Percentiles rank a stretch among this genome's conserved stretches.
Evolutionary conservation across 1,140 invertebrate species (phyloP).

Genomic region (Pogonomyrmex barbatus): DNA sequence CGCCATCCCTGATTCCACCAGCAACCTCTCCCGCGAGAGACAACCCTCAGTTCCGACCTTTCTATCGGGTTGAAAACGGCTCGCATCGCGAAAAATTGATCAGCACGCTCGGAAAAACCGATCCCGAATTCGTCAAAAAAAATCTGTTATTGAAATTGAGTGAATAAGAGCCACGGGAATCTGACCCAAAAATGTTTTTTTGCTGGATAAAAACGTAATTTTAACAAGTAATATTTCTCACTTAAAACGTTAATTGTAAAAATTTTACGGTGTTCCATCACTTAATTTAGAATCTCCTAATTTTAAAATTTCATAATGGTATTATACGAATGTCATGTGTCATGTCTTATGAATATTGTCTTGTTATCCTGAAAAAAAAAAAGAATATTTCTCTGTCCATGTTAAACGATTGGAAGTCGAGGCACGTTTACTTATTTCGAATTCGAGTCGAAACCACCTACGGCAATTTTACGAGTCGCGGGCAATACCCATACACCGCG

Average conservation of each 20-base stretch:
- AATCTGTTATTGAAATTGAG: slow-evolving; percentile 32
- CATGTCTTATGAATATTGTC: not conserved
- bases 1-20: slow-evolving; percentile 17
- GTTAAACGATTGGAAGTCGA: slow-evolving; percentile 42
- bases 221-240: not conserved
- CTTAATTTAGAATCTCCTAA: not conserved
- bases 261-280: not conserved
- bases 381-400: not conserved
- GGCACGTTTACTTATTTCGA: slow-evolving; percentile 42
- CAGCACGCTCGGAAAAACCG: slow-evolving; percentile 8
- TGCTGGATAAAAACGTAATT: not conserved
- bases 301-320: not conserved
- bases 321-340: not conserved
- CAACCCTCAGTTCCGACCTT: not conserved
- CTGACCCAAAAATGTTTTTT: slow-evolving; percentile 6
- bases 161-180: slow-evolving; percentile 1
- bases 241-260: not conserved
- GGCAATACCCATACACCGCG: slow-evolving; percentile 14
- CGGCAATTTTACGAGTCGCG: slow-evolving; percentile 62
- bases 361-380: not conserved
- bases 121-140: not conserved
- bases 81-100: slow-evolving; percentile 34
- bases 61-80: slow-evolving; percentile 40
- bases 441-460: slow-evolving; percentile 37
- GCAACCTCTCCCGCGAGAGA: slow-evolving; percentile 39